Evolutionary conservation across 1,140 invertebrate genomes (phyloP).

Genomic region (Panonychus citri): DNA sequence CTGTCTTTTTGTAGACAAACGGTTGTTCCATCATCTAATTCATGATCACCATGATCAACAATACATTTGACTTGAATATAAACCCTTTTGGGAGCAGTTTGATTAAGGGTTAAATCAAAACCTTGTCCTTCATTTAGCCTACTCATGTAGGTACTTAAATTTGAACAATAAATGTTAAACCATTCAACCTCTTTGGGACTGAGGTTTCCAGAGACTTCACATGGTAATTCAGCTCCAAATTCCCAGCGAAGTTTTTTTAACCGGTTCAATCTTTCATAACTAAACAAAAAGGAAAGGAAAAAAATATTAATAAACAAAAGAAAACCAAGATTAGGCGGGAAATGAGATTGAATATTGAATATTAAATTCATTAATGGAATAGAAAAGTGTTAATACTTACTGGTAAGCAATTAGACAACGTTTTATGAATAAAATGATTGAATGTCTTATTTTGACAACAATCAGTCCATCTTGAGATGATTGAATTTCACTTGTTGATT

Average conservation of each 20-base stretch:
- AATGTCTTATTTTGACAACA: slow-evolving; percentile 50
- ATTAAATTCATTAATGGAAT: too few species aligned
- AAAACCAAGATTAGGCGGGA: neutral
- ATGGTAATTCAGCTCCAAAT: slow-evolving; percentile 65
- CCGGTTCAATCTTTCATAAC: slow-evolving; percentile 48
- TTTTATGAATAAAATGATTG: slow-evolving; percentile 62
- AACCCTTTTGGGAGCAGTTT: slow-evolving; percentile 72
- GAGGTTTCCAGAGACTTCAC: slow-evolving; percentile 53
- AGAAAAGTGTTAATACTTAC: too few species aligned
- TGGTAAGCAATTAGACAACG: slow-evolving; percentile 69
- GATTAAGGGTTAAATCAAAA: slow-evolving; percentile 62
- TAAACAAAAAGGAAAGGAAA: slow-evolving; percentile 13
- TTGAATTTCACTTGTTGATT: neutral
- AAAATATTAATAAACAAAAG: neutral
- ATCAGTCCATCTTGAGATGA: slow-evolving; percentile 22
- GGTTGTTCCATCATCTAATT: slow-evolving; percentile 70
- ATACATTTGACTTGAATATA: slow-evolving; percentile 71
- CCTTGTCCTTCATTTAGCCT: slow-evolving; percentile 47
- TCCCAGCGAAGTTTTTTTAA: slow-evolving; percentile 70
- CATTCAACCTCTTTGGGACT: slow-evolving; percentile 57
- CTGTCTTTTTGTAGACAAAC: slow-evolving; percentile 74
- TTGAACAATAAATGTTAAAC: slow-evolving; percentile 67
- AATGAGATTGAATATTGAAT: too few species aligned
- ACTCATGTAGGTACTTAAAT: slow-evolving; percentile 67
- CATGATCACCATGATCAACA: slow-evolving; percentile 72